A percentile compares a stretch with the other conserved stretches of the same genome.
Conservation (phyloP, 2,888 invertebrate genomes). For the Hirudinaria manillensis region DNA sequence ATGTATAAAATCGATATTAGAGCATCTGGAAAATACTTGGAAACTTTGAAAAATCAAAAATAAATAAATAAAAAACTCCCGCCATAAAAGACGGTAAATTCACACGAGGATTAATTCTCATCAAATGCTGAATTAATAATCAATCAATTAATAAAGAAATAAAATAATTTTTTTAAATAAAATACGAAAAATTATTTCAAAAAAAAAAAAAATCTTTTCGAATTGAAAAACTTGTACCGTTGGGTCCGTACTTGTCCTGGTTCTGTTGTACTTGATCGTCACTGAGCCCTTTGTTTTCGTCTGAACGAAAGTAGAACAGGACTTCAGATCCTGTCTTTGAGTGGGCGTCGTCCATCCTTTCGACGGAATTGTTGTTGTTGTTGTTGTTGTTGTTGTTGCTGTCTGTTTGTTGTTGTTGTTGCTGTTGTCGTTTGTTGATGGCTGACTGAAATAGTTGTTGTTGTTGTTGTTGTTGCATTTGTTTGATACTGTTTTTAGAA, state of each 20-base stretch:
- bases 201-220: neutral
- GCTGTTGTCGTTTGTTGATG: too few relatives aligned
- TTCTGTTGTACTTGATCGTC: conserved; percentile 86
- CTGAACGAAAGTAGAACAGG: conserved; percentile 78
- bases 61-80: too few relatives aligned
- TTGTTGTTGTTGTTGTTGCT: too few relatives aligned
- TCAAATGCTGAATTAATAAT: too few relatives aligned
- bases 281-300: conserved; percentile 79
- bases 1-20: too few relatives aligned
- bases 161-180: neutral
- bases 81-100: too few relatives aligned
- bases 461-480: neutral
- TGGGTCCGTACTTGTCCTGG: conserved; percentile 98
- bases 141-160: neutral
- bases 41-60: too few relatives aligned
- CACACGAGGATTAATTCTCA: too few relatives aligned
- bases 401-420: too few relatives aligned
- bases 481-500: neutral
- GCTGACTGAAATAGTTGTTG: neutral
- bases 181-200: neutral
- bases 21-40: too few relatives aligned
- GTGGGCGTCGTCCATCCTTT: conserved; percentile 50
- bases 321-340: conserved; percentile 65
- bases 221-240: conserved; percentile 64
- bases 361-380: neutral